A percentile compares a stretch with the other conserved stretches of the same genome.
These are phyloP conservation scores for Hystrix cristata DNA, from an alignment of 2,113 vertebrate genomes.

Conservation along the genomic window DNA sequence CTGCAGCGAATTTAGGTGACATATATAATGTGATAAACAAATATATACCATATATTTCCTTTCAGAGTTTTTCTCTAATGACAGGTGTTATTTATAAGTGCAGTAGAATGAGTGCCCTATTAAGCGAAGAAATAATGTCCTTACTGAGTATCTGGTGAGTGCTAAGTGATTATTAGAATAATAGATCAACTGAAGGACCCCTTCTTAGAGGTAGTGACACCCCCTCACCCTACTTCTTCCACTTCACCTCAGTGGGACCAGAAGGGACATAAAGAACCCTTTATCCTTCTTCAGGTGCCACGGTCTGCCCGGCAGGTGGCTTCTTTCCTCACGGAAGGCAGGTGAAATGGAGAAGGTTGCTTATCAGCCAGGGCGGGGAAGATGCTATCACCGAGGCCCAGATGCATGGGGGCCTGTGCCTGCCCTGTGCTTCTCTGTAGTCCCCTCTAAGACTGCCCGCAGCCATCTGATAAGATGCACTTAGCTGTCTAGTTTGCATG, in stretches of 20 bases:
- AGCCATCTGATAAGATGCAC: constrained; percentile 84
- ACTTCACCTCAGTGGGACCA: background rate
- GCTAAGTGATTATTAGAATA: too few species aligned
- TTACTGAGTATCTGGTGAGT: too few species aligned
- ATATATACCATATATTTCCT: background rate
- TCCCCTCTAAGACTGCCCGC: constrained; percentile 77
- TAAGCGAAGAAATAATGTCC: background rate
- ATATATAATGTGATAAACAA: background rate
- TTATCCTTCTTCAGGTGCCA: constrained; percentile 23
- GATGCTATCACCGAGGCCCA: background rate
- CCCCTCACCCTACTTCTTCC: background rate
- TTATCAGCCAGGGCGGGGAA: constrained; percentile 61
- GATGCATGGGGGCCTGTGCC: background rate
- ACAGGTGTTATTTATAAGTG: background rate
- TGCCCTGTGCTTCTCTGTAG: constrained; percentile 37
- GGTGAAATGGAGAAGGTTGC: constrained; percentile 68
- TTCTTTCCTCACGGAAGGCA: background rate
- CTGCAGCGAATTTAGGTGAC: background rate
- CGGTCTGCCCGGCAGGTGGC: constrained; percentile 54
- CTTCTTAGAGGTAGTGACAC: background rate
- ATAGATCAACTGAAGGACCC: accelerated
- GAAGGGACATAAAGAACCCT: background rate
- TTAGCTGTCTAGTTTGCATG: constrained; percentile 90
- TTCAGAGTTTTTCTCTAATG: background rate
- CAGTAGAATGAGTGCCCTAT: background rate